Percentiles rank a stretch among this genome's conserved stretches.
These are phyloP conservation scores for Scarus forsteni DNA, from an alignment of 2,797 vertebrate species.

Conservation along the genomic window DNA sequence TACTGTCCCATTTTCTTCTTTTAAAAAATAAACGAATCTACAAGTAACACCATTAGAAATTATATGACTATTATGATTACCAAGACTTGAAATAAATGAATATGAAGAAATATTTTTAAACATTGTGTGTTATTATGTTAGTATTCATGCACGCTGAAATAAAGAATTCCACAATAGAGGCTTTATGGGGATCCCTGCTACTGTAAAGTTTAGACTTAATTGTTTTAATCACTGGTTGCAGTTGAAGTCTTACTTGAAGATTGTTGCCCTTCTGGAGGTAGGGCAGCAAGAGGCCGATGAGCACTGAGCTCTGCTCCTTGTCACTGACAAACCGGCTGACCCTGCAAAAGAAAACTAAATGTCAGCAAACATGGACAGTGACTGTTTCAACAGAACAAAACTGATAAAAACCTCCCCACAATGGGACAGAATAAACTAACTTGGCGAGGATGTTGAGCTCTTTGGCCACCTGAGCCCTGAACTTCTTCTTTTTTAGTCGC, in stretches of 20 bases:
- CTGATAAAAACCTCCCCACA: not conserved
- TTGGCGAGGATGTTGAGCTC: conserved; percentile 98
- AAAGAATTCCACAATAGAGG: too few relatives aligned
- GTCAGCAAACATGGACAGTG: not conserved
- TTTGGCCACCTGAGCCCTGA: conserved; percentile 90
- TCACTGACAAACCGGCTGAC: conserved; percentile 94
- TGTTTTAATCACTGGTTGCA: too few relatives aligned
- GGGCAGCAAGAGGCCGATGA: conserved; percentile 91
- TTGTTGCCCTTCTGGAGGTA: conserved; percentile 89
- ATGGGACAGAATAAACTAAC: conserved; percentile 80
- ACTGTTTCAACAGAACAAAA: not conserved
- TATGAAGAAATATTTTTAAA: too few relatives aligned
- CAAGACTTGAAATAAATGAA: too few relatives aligned
- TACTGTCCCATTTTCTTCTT: too few relatives aligned
- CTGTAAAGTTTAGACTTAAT: too few relatives aligned
- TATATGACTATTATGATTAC: too few relatives aligned
- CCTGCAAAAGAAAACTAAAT: conserved; percentile 64
- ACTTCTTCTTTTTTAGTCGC: conserved; percentile 92
- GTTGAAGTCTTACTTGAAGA: conserved; percentile 81
- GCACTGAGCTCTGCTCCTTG: conserved; percentile 92
- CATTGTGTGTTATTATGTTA: too few relatives aligned
- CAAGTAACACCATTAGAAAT: too few relatives aligned
- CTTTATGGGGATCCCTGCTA: too few relatives aligned
- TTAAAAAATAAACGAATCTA: too few relatives aligned
- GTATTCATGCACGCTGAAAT: too few relatives aligned